Evolutionary conservation across 2,888 invertebrate genomes (phyloP).

Genomic region (Molanna angustata): DNA sequence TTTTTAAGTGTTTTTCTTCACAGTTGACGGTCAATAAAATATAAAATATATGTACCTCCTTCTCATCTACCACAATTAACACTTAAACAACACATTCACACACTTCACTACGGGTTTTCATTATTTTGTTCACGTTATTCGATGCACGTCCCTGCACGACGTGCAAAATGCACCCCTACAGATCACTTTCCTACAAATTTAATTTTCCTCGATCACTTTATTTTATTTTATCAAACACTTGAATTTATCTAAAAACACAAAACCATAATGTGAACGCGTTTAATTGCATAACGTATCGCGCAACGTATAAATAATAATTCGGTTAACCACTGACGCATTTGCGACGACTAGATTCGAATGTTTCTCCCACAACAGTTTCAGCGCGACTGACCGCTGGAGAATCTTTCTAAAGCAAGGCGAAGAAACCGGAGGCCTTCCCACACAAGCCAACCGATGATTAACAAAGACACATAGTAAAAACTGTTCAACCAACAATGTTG

Average conservation of each 20-base stretch:
- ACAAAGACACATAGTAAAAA: too few relatives aligned
- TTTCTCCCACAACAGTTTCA: constrained; percentile 19
- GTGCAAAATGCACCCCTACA: too few relatives aligned
- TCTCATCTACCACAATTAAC: constrained; percentile 22
- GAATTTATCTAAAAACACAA: constrained; percentile 12
- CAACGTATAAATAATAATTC: constrained; percentile 6
- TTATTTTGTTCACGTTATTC: constrained; percentile 23
- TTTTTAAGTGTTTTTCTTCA: too few relatives aligned
- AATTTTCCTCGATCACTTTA: constrained; percentile 5
- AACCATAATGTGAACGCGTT: constrained; percentile 13
- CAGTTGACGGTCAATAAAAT: too few relatives aligned
- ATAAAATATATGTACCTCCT: constrained; percentile 27
- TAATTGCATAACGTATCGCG: constrained; percentile 20
- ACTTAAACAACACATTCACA: constrained; percentile 23
- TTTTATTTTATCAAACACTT: neutral
- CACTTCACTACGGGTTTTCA: constrained; percentile 24
- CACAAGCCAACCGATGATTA: too few relatives aligned
- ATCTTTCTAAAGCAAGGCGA: constrained; percentile 28
- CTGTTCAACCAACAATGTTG: too few relatives aligned
- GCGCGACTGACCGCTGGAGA: constrained; percentile 29
- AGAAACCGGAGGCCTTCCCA: constrained; percentile 45
- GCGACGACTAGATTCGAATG: constrained; percentile 12
- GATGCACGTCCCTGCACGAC: constrained; percentile 19
- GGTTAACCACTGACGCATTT: constrained; percentile 6
- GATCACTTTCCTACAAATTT: neutral